Base-by-base conservation (phyloP, 1,140 invertebrate genomes). In the Formica selysi region DNA sequence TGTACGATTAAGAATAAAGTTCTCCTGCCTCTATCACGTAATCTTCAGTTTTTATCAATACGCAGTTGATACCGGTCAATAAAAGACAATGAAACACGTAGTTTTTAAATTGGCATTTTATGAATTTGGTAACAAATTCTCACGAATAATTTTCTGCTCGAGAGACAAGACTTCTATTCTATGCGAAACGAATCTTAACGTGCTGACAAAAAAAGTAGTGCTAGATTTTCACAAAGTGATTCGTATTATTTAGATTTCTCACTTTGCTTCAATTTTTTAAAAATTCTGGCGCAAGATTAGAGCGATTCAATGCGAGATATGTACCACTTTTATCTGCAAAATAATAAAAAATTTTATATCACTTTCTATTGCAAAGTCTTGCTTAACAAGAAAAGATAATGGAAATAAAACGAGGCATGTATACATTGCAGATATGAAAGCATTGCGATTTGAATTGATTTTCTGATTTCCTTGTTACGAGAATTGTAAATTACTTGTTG, bases 131-230 rank as follows among this genome's bases (percentile, higher is more conserved):
- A 7, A 71, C 1, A 38, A 70, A 80, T 59, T 2, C 26, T 19
- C 36, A 11, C 11, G 22, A 73, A 41, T 16, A 38, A 44, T 59
- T 32, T 44, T 7, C 10, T 32, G 32, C 6, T 70, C 1, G 48
- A 2, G 11, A 41, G 10, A 71, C 4, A 81, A 38, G 41, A 22
- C 3, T 41, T 4, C 7, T n/a, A 10, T n/a, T 54, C 8, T 19
- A 51, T n/a, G 6, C 26, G 38, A 73, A 61, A 71, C 10, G 16
- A 61, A 32, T 68, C 32, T 19, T 81, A 81, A 81, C 36, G 16
- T 59, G 11, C 10, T 36, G 44, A 54, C 16, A 13, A 57, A n/a
- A 41, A 26, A 6, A 41, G 0, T 29, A 19, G 0, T 38, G 7
- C 16, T 22, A 61, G 8, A 36, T n/a, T n/a, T 65, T 29, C 1